Evolutionary conservation across 2,888 invertebrate genomes (phyloP), one percentile per base, ranked within the genome.

Genomic region (Yponomeuta malinellus): DNA sequence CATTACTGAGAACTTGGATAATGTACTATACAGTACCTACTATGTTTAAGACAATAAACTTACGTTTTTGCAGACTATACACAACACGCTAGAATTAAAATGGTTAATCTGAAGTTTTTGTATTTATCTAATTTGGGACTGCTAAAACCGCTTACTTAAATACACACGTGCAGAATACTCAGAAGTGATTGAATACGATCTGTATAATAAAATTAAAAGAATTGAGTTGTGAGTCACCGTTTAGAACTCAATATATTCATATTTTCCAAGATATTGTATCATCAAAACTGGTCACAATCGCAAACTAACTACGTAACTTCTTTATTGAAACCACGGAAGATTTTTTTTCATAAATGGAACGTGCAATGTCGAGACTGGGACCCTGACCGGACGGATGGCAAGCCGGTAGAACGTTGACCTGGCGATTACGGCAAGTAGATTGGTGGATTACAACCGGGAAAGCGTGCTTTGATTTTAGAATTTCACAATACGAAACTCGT

Each of bases 371-470:
- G 85, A 81, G 81, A 78, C 76, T 59, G 75, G 77, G 82, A 83
- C 86, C 88, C 81, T 86, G 87, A 86, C 86, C 86, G 85, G 82
- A 81, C 83, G 85, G 81, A 81, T 83, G 83, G 81, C 80, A 80
- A 75, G 71, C 15, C 52, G 52, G 73, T 71, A 76, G 84, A 84
- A 75, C 86, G 78, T 78, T 82, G 81, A 86, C 83, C 86, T 78
- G 74, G 75, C 69, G 79, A 82, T 83, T 78, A 81, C 79, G 74
- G 74, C n/a, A 76, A 76, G 74, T 73, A 83, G 81, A 83, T 84
- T 82, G 83, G 83, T 80, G 84, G 83, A 88, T 86, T 85, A 84
- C 80, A 80, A 82, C 81, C 82, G 78, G 79, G 76, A 79, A 79
- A 76, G 75, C 83, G 80, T 82, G 81, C 72, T 79, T 79, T 75